Base-by-base conservation (phyloP, 2,888 invertebrate genomes). In the Lissocephala sabroskyi region DNA sequence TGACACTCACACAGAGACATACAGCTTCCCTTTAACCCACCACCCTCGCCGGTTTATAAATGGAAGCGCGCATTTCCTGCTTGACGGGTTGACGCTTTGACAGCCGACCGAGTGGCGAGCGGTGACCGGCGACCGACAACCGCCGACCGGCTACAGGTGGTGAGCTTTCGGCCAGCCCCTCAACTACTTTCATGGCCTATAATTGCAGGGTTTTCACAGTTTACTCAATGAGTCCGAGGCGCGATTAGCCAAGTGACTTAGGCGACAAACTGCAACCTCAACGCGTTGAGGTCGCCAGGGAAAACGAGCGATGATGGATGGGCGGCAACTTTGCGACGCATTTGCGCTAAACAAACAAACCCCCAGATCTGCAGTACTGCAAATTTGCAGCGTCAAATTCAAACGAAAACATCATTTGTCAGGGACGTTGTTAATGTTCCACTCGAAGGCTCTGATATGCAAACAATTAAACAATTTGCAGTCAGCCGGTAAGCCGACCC, bases 231-330 rank as follows among this genome's bases (percentile, higher is more conserved):
- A 68, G 68, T 13, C 3, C 78, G 62, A 65, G 70, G 71, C 62
- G 73, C 55, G 55, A 68, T 75, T 70, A 56, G 52, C 74, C 77
- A 56, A 77, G 74, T 65, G 68, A 71, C 70, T 71, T 75, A 59
- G 56, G 76, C 78, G 67, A 75, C 78, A 60, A 70, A 70, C 78
- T 57, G 51, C 35, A 52, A 41, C 41, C 50, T n/a, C 18, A 1
- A 1, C 1, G 13, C 33, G 11, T 13, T 14, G 6, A 3, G n/a
- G n/a, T 16, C 9, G 18, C 19, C n/a, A 23, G 7, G 23, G 16
- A 29, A 29, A 37, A 18, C 14, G 30, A 33, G 35, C 3, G 10
- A 11, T 19, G 19, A 3, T 32, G 44, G 17, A 23, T 16, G 33
- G 36, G 18, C 43, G 35, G 35, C 4, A 13, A 16, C 35, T 2